Base-by-base conservation (phyloP, 2,888 invertebrate genomes). In the Epirrita christyi region DNA sequence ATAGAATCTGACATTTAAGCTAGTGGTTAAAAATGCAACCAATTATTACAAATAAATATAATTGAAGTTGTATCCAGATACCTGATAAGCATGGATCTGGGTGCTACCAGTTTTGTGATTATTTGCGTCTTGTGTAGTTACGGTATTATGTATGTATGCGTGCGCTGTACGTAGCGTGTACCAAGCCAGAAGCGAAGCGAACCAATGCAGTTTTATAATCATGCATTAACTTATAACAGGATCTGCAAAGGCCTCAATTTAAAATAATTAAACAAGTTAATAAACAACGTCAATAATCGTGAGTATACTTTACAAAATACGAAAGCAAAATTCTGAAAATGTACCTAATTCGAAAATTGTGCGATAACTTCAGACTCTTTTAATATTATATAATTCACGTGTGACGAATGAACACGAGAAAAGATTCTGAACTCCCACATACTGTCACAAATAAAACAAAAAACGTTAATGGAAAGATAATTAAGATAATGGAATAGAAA, bases 51-150 rank as follows among this genome's bases (percentile, higher is more conserved):
- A 40, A 40, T 28, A 46, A 41, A 52, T 29, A 14, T 49, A 54
- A 51, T 46, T 21, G 43, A 49, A 53, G 36, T 46, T 45, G 11
- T 29, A 52, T 15, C 36, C 21, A 21, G 14, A 32, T 41, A 21
- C 28, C 43, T 45, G 43, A 52, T 53, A 34, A 28, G 47, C 44
- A 48, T 28, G 29, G 11, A 37, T 15, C 15, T 28, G 11, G n/a
- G 50, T 50, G n/a, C n/a, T n/a, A 64, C 50, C 38, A 48, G 55
- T 60, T 60, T 45, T 44, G 15, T 43, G 48, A 59, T 46, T 38
- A 53, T 60, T 55, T 44, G 52, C 55, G 50, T 58, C 51, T 36
- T 46, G 34, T 8, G 41, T 41, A 36, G 34, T n/a, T n/a, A n/a
- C n/a, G n/a, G n/a, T n/a, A n/a, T n/a, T n/a, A n/a, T n/a, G 27